Base-by-base conservation (phyloP, 2,113 vertebrate species). In the Pavo muticus region DNA sequence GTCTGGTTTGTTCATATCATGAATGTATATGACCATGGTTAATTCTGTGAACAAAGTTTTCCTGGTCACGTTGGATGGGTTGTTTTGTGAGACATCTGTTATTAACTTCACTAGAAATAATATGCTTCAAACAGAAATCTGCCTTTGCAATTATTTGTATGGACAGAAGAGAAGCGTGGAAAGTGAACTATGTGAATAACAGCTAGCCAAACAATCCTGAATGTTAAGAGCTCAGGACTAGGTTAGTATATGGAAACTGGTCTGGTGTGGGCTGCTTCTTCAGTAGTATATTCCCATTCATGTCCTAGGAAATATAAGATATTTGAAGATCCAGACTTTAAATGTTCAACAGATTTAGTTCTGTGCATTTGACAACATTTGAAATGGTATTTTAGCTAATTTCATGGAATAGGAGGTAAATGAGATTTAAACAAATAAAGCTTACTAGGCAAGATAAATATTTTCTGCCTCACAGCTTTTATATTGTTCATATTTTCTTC, bases 361-460 rank as follows among this genome's bases (percentile, higher is more conserved):
- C 52, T 59, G 29, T 45, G 87, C 67, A 79, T 88, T 48, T 86
- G 74, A 27, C 23, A 60, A 25, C 17, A 32, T 37, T 89, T 72
- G 37, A 42, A 87, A 69, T 69, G 57, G 37, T 71, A 32, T 90
- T 95, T 93, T 47, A 80, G 54, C 20, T 87, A 52, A 73, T 91
- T 88, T 89, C 52, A 81, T 18, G 15, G 65, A 91, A 64, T 63
- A 87, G 80, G 83, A 84, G 15, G 24, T 42, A 93, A 63, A 52
- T 83, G 45, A 54, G 91, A 7, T 68, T 91, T 73, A 88, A 86
- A 37, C 69, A 83, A 94, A 91, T 70, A 72, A 94, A 67, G 79
- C 39, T 71, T 88, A 39, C 10, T 90, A 52, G 88, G 54, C 24
- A 65, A 50, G 44, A 59, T 65, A 67, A 35, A 35, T 35, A 35